Evolutionary conservation across 2,113 vertebrate species (phyloP), one percentile per base, ranked within the genome.

Genomic region (Cichladusa arquata): DNA sequence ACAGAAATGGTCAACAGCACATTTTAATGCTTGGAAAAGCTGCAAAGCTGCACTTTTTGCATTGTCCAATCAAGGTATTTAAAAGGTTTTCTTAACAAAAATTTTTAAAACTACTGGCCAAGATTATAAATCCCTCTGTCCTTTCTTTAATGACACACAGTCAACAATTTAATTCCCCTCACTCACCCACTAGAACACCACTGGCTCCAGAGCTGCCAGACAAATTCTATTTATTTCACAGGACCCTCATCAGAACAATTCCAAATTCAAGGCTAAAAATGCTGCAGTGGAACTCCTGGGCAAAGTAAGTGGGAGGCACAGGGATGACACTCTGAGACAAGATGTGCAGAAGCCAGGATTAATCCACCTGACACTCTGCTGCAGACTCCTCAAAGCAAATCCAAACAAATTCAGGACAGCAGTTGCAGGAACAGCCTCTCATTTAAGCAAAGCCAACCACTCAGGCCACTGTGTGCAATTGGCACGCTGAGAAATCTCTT

Each of bases 331-430:
- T 12, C 29, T 0, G 12, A 50, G 84, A 26, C 8, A 28, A 31
- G 88, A 72, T 53, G 90, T 65, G 67, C 64, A 45, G 36, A 60
- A 90, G 42, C 44, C 70, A 81, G 22, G 38, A 66, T 88, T 81
- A 94, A 96, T 92, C 72, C 67, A 56, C 82, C 72, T 90, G 95
- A 93, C 90, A 48, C 47, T n/a, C 61, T 53, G 64, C 71, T 81
- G 64, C 76, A 0, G 0, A 36, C 79, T 94, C 62, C 62, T 77
- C 74, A 54, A 28, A 72, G 44, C 74, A 74, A 82, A 88, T 70
- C 85, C 94, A 73, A 77, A 81, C 33, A 66, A 83, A 95, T 80
- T n/a, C 69, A 56, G 33, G 14, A 10, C 70, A 85, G 64, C 9
- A 2, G 33, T 73, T 71, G 48, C 86, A 88, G 74, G 51, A 92